Percentiles rank a stretch among this genome's conserved stretches.
Evolutionary conservation across 2,888 invertebrate species (phyloP).

Genomic region (Mesochorus sp.): DNA sequence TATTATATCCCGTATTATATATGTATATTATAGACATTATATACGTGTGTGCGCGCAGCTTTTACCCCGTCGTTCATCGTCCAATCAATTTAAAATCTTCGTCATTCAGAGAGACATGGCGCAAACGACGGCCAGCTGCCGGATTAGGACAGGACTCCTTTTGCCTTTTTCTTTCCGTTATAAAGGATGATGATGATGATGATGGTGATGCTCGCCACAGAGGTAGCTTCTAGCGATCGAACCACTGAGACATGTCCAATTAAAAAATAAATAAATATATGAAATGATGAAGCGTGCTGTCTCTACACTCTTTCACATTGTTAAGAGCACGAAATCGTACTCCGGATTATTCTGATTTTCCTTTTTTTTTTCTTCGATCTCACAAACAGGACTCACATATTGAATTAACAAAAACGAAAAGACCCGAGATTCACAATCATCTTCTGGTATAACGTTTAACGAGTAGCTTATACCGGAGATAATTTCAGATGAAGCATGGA

Average conservation of each 20-base stretch:
- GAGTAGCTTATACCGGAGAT: slow-evolving; percentile 1
- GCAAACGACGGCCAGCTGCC: slow-evolving; percentile 66
- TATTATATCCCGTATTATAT: not conserved
- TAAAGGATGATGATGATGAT: too few species aligned
- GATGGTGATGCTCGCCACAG: slow-evolving; percentile 37
- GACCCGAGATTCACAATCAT: slow-evolving; percentile 31
- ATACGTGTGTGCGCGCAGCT: slow-evolving; percentile 42
- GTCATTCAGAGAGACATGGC: slow-evolving; percentile 64
- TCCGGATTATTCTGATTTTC: too few species aligned
- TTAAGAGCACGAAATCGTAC: slow-evolving; percentile 29
- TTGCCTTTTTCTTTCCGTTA: slow-evolving; percentile 23
- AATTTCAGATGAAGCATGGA: slow-evolving; percentile 14
- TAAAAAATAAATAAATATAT: slow-evolving; percentile 7
- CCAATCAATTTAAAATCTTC: slow-evolving; percentile 68
- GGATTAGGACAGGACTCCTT: slow-evolving; percentile 54
- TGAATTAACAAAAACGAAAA: slow-evolving; percentile 27
- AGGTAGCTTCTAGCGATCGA: slow-evolving; percentile 38
- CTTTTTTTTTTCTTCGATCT: not conserved
- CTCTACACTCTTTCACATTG: slow-evolving; percentile 13
- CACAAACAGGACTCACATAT: slow-evolving; percentile 16
- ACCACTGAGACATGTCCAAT: slow-evolving; percentile 24
- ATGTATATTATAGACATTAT: not conserved
- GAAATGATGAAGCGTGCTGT: slow-evolving; percentile 23
- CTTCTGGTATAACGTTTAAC: not conserved
- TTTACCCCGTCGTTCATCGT: slow-evolving; percentile 51